Base-by-base conservation (phyloP, 2,888 invertebrate species). In the Scaptomyza cyrtandrae region DNA sequence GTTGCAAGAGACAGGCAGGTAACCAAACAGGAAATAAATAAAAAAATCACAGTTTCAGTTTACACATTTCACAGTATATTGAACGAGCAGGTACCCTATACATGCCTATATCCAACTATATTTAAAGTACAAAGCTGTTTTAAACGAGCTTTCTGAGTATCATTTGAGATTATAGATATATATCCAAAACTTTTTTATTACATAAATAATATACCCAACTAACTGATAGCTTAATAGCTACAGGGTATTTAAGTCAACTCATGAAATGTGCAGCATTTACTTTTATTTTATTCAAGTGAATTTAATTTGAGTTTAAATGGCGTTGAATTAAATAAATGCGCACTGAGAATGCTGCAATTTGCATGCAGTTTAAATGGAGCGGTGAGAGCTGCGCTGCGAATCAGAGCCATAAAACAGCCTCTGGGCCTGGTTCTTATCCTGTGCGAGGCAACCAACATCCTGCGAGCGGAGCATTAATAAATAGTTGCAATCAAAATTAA, bases 401-500 rank as follows among this genome's bases (percentile, higher is more conserved):
- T n/a, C n/a, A 45, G 44, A 55, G 33, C 14, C 33, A 44, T 37
- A 43, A 55, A 14, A 6, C 19, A 29, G 71, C 50, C 29, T 19
- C 31, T 31, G 55, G 57, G 44, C 45, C 45, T 52, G 44, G 55
- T 56, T 59, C n/a, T 39, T 39, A 58, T 60, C 44, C 64, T 62
- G 70, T 61, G 58, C 3, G 16, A 50, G 59, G 46, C 65, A 52
- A 62, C 66, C 66, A 60, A 48, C 75, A 31, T 64, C 71, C 71
- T 60, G 75, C 16, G 56, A 58, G 54, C 56, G 66, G 58, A 54
- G 56, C 75, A 80, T 86, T 82, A 86, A 82, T 82, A 82, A 82
- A 82, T 82, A 82, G 82, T 86, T 70, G 82, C 80, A 86, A 82
- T 86, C 80, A 83, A 80, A 80, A 86, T 83, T 82, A 82, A 82